These are phyloP conservation scores for Anguilla obscura DNA, from an alignment of 2,797 vertebrate genomes.

Conservation along the genomic window DNA sequence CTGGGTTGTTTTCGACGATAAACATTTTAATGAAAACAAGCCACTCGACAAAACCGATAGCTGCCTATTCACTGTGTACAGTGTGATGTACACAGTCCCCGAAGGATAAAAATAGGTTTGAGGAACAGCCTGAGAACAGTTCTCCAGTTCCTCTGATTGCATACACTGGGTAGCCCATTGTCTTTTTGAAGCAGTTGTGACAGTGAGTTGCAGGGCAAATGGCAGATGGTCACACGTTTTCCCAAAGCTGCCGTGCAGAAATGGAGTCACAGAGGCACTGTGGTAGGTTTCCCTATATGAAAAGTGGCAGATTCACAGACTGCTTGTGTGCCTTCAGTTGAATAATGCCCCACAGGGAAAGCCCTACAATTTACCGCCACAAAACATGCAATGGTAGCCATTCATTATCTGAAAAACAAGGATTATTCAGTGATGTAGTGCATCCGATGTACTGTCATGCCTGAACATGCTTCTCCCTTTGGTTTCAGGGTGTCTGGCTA, in stretches of 20 bases:
- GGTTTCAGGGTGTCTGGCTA: not conserved
- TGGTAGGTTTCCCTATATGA: not conserved
- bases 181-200: not conserved
- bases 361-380: not conserved
- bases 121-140: slow-evolving; percentile 25
- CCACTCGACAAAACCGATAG: not conserved
- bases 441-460: not conserved
- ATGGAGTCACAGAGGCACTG: not conserved
- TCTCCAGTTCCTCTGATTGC: not conserved
- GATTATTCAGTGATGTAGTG: not conserved
- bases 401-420: not conserved
- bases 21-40: slow-evolving; percentile 17
- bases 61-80: not conserved
- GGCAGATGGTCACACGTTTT: not conserved
- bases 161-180: not conserved
- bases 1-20: not conserved
- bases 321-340: not conserved
- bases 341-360: not conserved
- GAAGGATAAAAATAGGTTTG: not conserved
- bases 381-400: not conserved
- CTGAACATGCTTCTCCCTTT: not conserved
- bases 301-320: not conserved
- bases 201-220: not conserved
- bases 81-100: slow-evolving; percentile 8
- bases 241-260: not conserved